These are phyloP conservation scores for Stigmatopora argus DNA, from an alignment of 2,113 vertebrate genomes.

Conservation along the genomic window DNA sequence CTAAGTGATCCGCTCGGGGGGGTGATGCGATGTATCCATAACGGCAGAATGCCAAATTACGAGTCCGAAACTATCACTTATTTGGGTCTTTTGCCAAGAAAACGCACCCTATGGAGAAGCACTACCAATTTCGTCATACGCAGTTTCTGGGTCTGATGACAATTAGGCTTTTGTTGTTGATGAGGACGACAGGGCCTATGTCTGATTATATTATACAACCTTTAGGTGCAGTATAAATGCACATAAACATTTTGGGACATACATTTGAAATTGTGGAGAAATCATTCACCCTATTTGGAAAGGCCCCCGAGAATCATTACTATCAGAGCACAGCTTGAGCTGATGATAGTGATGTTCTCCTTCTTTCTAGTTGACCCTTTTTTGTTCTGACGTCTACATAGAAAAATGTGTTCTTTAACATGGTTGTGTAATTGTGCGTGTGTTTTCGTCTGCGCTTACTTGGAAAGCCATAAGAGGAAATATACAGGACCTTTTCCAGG, in stretches of 20 bases:
- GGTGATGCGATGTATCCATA: too few relatives aligned
- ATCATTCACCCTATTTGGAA: not conserved
- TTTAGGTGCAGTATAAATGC: not conserved
- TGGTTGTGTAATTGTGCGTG: constrained; percentile 13
- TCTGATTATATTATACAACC: too few relatives aligned
- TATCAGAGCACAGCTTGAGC: not conserved
- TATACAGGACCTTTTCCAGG: constrained; percentile 9
- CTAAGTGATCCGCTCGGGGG: too few relatives aligned
- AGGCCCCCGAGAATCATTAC: not conserved
- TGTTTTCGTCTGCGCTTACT: constrained; percentile 10
- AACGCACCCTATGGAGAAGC: too few relatives aligned
- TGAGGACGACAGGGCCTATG: too few relatives aligned
- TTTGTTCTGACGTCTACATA: constrained; percentile 19
- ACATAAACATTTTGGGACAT: not conserved
- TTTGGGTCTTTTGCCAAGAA: too few relatives aligned
- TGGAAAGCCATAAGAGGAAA: constrained; percentile 14
- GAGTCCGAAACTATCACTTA: too few relatives aligned
- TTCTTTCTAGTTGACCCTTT: constrained; percentile 20
- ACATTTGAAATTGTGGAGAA: not conserved
- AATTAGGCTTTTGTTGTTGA: too few relatives aligned
- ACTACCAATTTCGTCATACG: too few relatives aligned
- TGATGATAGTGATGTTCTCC: constrained; percentile 19
- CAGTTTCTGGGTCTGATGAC: too few relatives aligned
- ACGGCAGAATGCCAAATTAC: too few relatives aligned
- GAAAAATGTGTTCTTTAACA: constrained; percentile 27